Base-by-base conservation (phyloP, 2,797 vertebrate species). In the Ispidina lecontei region DNA sequence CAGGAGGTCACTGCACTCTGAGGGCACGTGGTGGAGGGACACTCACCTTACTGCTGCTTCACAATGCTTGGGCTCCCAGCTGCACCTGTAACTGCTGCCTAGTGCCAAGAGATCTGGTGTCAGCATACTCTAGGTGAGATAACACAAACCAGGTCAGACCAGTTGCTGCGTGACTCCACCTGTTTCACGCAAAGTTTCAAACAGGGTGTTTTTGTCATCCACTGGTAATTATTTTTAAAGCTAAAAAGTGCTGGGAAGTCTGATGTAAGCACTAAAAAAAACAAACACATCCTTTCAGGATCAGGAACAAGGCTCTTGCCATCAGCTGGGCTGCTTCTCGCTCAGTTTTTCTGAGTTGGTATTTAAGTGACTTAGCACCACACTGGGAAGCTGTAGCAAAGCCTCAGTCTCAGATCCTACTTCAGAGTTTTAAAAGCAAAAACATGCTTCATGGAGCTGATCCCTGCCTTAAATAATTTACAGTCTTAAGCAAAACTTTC, bases 81-180 rank as follows among this genome's bases (percentile, higher is more conserved):
- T 74, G 54, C 58, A 74, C 22, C 92, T 63, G 68, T 31, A 58
- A 14, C 54, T 12, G 33, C n/a, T 47, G 77, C 44, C 35, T 10
- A 52, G 43, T 70, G 81, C 58, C 8, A 17, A n/a, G 84, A 58
- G 46, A 67, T 83, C 41, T 28, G 52, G 44, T 87, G 69, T 60
- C 78, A 87, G 46, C 19, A 35, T 28, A 28, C 58, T 58, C 55
- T 68, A n/a, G 10, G 52, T 8, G 26, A 87, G 93, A 91, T 83
- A 93, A 92, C 62, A 4, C 1, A 3, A 68, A 95, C 94, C 84
- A 93, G 94, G 73, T 95, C 82, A 12, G 31, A 95, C 95, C 79
- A 89, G 94, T 92, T 95, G 82, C 69, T 52, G 22, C 0, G 0
- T 23, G 87, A 69, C 92, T 92, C 93, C 89, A 33, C 95, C 95